phyloP scores from a whole-genome alignment of 2,888 invertebrate species.

The Dysmachus trigonus region DNA sequence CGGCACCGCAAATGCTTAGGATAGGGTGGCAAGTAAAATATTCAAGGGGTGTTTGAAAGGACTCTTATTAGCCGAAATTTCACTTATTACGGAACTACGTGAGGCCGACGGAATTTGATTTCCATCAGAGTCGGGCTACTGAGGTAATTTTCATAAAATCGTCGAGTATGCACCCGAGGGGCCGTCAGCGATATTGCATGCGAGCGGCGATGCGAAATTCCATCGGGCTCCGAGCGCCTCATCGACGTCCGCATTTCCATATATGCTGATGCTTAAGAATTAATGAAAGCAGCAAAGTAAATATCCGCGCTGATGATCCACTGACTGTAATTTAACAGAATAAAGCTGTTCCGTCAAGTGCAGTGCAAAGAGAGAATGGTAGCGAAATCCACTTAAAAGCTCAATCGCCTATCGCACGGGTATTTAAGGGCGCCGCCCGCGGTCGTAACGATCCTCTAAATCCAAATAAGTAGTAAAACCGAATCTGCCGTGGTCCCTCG shows the following conservation, averaged over 20 bases:
- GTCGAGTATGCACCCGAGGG: not conserved
- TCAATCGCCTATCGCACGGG: conserved; percentile 24
- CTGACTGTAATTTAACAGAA: conserved; percentile 32
- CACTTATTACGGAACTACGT: not conserved
- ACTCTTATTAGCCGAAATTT: not conserved
- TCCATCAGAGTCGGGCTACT: not conserved
- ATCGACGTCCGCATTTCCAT: conserved; percentile 7
- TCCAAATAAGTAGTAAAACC: conserved; percentile 13
- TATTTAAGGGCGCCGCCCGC: conserved; percentile 7
- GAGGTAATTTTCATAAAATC: not conserved
- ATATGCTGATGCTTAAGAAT: conserved; percentile 34
- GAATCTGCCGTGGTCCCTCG: conserved; percentile 3
- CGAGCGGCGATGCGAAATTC: not conserved
- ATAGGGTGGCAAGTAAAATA: not conserved
- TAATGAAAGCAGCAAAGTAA: conserved; percentile 34
- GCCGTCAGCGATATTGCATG: not conserved
- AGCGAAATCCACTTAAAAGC: conserved; percentile 37
- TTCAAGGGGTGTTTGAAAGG: not conserved
- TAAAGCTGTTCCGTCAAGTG: conserved; percentile 33
- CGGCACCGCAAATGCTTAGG: not conserved
- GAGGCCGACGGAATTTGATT: not conserved
- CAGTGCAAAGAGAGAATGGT: conserved; percentile 18
- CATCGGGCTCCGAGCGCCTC: not conserved
- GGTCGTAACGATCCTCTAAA: conserved; percentile 9
- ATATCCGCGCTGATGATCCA: conserved; percentile 30